Conservation (phyloP, 2,113 vertebrate genomes). For the Mus spicilegus region DNA sequence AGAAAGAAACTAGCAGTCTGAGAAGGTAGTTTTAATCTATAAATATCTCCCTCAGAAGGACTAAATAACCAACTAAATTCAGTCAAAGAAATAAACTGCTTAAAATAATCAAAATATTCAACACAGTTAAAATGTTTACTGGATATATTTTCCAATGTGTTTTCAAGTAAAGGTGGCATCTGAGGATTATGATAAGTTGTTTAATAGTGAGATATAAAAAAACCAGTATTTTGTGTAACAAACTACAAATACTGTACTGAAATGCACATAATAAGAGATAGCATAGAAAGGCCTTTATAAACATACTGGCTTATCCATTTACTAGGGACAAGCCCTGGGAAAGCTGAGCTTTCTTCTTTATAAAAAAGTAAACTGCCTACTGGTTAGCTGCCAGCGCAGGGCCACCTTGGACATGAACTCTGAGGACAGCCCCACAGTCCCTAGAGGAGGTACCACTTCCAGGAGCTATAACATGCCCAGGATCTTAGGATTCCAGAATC, state of each 20-base stretch:
- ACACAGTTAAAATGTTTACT: constrained; percentile 71
- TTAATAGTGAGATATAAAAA: constrained; percentile 67
- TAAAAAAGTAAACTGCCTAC: neutral
- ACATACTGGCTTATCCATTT: neutral
- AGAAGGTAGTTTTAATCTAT: constrained; percentile 80
- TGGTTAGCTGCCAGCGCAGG: too few species aligned
- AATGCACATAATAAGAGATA: constrained; percentile 4
- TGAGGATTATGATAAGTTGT: constrained; percentile 57
- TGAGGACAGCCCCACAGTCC: too few species aligned
- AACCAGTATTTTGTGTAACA: constrained; percentile 4
- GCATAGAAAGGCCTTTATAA: constrained; percentile 31
- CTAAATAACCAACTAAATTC: constrained; percentile 69
- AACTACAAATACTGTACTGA: constrained; percentile 21
- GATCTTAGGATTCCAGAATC: too few species aligned
- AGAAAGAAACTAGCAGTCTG: constrained; percentile 72
- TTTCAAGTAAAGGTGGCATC: constrained; percentile 55
- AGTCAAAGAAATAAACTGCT: constrained; percentile 69
- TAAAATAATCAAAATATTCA: constrained; percentile 71
- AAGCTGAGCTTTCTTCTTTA: constrained; percentile 18
- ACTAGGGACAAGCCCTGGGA: neutral
- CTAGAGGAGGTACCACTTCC: too few species aligned
- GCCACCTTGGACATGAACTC: too few species aligned
- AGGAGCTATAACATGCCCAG: too few species aligned
- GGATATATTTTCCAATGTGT: constrained; percentile 51
- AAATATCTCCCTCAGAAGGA: constrained; percentile 70